Percentiles rank a stretch among this genome's conserved stretches.
Evolutionary conservation across 2,797 vertebrate genomes (phyloP).

Genomic region (Eupleurogrammus muticus): DNA sequence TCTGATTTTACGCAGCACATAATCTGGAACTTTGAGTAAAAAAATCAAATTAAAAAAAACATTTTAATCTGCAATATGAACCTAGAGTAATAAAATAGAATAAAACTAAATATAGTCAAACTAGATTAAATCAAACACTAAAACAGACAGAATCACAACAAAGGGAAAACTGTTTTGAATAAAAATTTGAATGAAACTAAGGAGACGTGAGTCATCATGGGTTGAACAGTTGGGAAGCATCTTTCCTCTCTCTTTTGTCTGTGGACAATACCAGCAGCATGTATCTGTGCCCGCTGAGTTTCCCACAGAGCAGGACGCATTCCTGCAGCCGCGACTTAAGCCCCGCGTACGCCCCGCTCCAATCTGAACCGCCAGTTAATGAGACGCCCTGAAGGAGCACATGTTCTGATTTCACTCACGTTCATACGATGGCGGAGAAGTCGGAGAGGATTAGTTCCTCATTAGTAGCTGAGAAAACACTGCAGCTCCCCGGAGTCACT

Average conservation of each 20-base stretch:
- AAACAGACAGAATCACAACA: not conserved
- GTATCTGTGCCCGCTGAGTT: constrained; percentile 2
- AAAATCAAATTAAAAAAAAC: too few relatives aligned
- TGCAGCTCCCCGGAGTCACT: constrained; percentile 22
- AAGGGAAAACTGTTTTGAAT: not conserved
- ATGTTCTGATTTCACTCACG: constrained; percentile 31
- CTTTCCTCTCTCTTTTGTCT: not conserved
- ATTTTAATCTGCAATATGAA: not conserved
- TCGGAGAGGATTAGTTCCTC: constrained; percentile 29
- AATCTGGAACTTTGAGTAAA: too few relatives aligned
- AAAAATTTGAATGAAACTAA: not conserved
- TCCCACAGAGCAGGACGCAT: constrained; percentile 6
- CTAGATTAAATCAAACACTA: too few relatives aligned
- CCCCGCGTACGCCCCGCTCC: constrained; percentile 23
- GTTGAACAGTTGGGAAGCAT: not conserved
- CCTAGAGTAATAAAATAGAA: not conserved
- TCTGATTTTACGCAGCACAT: too few relatives aligned
- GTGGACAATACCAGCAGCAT: not conserved
- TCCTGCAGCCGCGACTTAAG: constrained; percentile 46
- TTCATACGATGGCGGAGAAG: constrained; percentile 15
- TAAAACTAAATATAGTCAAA: too few relatives aligned
- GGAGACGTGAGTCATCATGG: not conserved
- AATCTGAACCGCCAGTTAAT: constrained; percentile 30
- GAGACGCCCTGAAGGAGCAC: constrained; percentile 32
- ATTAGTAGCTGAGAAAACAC: constrained; percentile 31